Base-by-base conservation (phyloP, 2,888 invertebrate species). In the Nymphalis urticae region DNA sequence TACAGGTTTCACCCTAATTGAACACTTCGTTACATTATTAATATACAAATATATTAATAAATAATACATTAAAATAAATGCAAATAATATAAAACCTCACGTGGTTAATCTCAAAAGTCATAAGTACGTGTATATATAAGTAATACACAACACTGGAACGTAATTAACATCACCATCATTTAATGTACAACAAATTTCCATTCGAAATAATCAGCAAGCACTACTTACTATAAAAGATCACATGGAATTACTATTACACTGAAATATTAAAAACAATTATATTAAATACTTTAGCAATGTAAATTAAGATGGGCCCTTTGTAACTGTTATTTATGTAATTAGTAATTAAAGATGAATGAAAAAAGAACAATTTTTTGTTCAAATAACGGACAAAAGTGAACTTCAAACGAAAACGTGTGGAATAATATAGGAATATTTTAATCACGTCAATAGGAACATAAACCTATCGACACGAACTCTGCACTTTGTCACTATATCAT, bases 101-200 rank as follows among this genome's bases (percentile, higher is more conserved):
- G 2, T 42, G 36, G 32, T 53, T 53, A 13, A 24, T 53, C 19
- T 21, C 19, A 42, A 58, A 17, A 56, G n/a, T 56, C 58, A 13
- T 58, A 58, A 58, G 58, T 36, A 58, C 42, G 54, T 10, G 6
- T 42, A 42, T 24, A 21, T 65, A 65, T 27, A 53, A 32, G n/a
- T 48, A 48, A 66, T 48, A n/a, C n/a, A 27, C 21, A 54, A 54
- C 53, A 66, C 9, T 66, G 56, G 66, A 67, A 67, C 62, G 66
- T 56, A 42, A 36, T 53, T 42, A 67, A 67, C 48, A 56, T 62
- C 62, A 50, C 66, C 27, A 27, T n/a, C n/a, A 13, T 42, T 42
- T 4, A 42, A 13, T 42, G 13, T 10, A 42, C 10, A 13, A 42
- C 13, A 42, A 13, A 42, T 42, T 42, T 42, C 13, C 42, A 42